Evolutionary conservation across 1,140 invertebrate genomes (phyloP).

Genomic region (Bicyclus anynana): DNA sequence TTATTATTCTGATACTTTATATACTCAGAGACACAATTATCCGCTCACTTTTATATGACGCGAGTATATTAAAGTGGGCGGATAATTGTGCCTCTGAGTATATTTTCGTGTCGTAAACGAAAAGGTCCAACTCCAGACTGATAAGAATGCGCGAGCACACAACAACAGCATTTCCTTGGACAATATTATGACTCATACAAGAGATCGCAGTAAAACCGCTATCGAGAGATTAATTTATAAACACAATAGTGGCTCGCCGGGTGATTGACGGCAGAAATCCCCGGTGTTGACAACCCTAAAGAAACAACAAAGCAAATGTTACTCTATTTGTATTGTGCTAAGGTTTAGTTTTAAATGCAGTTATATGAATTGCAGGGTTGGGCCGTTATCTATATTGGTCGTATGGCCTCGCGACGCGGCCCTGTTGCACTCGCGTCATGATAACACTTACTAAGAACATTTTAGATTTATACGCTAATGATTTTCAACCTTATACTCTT

Average conservation of each 20-base stretch:
- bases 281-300: constrained; percentile 28
- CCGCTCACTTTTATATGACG: no score
- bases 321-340: constrained; percentile 9
- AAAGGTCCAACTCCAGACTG: not conserved
- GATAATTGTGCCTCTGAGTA: no score
- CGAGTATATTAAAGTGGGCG: no score
- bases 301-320: not conserved
- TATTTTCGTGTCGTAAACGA: no score
- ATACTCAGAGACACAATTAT: no score
- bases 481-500: constrained; percentile 14
- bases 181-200: not conserved
- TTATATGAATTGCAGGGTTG: constrained; percentile 41
- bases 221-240: constrained; percentile 2
- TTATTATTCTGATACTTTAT: no score
- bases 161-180: no score
- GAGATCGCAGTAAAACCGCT: not conserved
- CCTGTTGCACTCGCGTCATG: constrained; percentile 47
- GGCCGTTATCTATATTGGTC: constrained; percentile 45
- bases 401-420: constrained; percentile 36
- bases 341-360: constrained; percentile 17
- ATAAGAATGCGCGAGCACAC: not conserved
- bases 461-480: constrained; percentile 26
- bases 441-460: constrained; percentile 56
- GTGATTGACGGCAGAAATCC: constrained; percentile 30
- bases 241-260: constrained; percentile 5